A percentile compares a stretch with the other conserved stretches of the same genome.
Conservation (phyloP, 2,113 vertebrate species). For the Pituophis catenifer region DNA sequence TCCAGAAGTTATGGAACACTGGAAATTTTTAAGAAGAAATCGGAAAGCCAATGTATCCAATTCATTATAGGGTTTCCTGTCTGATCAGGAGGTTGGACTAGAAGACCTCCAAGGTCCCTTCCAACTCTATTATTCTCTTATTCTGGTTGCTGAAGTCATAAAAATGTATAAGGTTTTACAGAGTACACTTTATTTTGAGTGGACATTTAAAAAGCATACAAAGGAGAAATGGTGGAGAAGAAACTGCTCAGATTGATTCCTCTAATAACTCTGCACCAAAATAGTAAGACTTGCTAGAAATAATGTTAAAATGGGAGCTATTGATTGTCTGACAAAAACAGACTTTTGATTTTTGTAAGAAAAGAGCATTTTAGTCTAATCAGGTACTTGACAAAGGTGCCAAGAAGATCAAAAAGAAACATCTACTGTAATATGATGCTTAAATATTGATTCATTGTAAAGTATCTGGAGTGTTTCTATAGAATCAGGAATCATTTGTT, state of each 20-base stretch:
- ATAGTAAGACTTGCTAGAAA: background rate
- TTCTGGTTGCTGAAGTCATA: background rate
- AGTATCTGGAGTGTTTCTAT: conserved; percentile 20
- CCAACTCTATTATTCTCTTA: background rate
- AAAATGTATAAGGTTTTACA: background rate
- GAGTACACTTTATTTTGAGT: background rate
- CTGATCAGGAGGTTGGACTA: background rate
- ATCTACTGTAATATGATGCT: conserved; percentile 11
- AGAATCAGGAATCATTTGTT: background rate
- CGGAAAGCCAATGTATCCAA: background rate
- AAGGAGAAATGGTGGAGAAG: background rate
- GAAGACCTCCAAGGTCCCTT: background rate
- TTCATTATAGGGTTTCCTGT: background rate
- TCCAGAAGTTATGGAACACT: background rate
- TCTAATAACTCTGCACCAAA: background rate
- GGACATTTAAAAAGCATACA: background rate
- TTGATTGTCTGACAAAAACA: conserved; percentile 45
- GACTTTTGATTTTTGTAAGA: conserved; percentile 35
- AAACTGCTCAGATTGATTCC: background rate
- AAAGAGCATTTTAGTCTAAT: conserved; percentile 36
- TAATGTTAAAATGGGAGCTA: conserved; percentile 11
- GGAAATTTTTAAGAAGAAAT: background rate
- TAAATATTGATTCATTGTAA: background rate
- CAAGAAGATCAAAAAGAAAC: conserved; percentile 41
- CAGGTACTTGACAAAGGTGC: conserved; percentile 51